These are phyloP conservation scores for Miichthys miiuy DNA, from an alignment of 2,797 vertebrate species.

Conservation along the genomic window DNA sequence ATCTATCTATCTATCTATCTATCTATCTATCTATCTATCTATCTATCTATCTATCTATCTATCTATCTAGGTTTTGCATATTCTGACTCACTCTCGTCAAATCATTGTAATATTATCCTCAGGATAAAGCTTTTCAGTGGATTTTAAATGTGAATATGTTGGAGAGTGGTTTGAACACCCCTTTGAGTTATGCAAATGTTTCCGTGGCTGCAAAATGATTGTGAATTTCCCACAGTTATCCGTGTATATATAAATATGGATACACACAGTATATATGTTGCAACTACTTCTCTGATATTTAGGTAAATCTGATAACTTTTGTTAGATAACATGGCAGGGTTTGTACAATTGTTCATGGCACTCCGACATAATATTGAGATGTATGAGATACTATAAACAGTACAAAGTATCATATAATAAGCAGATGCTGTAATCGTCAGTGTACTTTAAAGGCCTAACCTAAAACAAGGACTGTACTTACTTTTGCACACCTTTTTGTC, in stretches of 20 bases:
- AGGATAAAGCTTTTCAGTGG: constrained; percentile 2
- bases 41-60: constrained; percentile 19
- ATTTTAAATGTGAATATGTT: constrained; percentile 4
- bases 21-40: constrained; percentile 26
- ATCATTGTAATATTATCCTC: background rate
- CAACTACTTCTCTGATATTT: background rate
- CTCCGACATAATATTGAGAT: constrained; percentile 2
- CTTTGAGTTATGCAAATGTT: background rate
- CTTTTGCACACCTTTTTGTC: constrained; percentile 39
- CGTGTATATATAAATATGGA: background rate
- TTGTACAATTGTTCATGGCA: background rate
- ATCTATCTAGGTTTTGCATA: background rate
- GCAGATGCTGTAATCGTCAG: background rate
- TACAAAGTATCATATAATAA: background rate
- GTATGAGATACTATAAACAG: background rate
- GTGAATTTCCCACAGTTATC: background rate
- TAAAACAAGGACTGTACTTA: constrained; percentile 23
- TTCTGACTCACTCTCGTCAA: background rate
- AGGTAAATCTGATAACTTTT: background rate
- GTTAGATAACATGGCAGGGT: rapidly evolving
- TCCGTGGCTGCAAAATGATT: constrained; percentile 15
- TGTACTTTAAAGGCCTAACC: background rate
- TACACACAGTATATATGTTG: background rate
- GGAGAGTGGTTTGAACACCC: background rate
- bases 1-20: background rate